phyloP scores from a whole-genome alignment of 2,888 invertebrate genomes.

The Apamea sordens region DNA sequence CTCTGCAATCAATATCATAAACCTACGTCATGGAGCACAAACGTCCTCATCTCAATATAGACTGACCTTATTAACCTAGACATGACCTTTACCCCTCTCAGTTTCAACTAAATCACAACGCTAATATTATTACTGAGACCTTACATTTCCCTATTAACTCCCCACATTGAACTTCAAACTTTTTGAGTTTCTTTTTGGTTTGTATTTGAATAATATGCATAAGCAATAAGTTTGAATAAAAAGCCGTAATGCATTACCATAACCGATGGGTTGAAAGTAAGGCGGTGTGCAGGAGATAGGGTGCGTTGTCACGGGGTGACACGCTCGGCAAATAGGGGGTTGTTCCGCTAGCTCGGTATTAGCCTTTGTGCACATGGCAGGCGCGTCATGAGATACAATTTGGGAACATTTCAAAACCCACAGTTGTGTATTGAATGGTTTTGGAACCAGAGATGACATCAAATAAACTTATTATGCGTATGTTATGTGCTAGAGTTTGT shows the following conservation, averaged over 20 bases:
- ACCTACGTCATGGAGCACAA: constrained; percentile 2
- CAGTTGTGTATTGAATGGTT: constrained; percentile 20
- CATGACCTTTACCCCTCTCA: constrained; percentile 45
- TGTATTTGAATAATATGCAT: constrained; percentile 17
- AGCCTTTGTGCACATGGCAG: constrained; percentile 72
- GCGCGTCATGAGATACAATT: constrained; percentile 69
- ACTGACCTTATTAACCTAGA: constrained; percentile 36
- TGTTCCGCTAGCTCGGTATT: constrained; percentile 68
- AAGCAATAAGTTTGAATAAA: constrained; percentile 50
- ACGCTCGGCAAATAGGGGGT: constrained; percentile 74
- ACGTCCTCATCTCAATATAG: constrained; percentile 26
- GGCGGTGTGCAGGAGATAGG: constrained; percentile 72
- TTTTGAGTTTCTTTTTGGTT: constrained; percentile 21
- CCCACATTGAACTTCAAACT: constrained; percentile 30
- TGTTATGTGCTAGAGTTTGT: not conserved
- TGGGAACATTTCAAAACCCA: constrained; percentile 28
- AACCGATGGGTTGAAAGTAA: constrained; percentile 77
- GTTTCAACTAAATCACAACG: constrained; percentile 54
- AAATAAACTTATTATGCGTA: constrained; percentile 7
- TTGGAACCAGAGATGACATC: constrained; percentile 24
- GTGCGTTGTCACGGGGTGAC: constrained; percentile 72
- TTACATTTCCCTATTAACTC: constrained; percentile 36
- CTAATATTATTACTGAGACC: constrained; percentile 54
- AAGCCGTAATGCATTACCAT: constrained; percentile 76
- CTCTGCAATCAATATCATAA: constrained; percentile 13